Evolutionary conservation across 2,113 vertebrate species (phyloP).

Genomic region (Chloebia gouldiae): DNA sequence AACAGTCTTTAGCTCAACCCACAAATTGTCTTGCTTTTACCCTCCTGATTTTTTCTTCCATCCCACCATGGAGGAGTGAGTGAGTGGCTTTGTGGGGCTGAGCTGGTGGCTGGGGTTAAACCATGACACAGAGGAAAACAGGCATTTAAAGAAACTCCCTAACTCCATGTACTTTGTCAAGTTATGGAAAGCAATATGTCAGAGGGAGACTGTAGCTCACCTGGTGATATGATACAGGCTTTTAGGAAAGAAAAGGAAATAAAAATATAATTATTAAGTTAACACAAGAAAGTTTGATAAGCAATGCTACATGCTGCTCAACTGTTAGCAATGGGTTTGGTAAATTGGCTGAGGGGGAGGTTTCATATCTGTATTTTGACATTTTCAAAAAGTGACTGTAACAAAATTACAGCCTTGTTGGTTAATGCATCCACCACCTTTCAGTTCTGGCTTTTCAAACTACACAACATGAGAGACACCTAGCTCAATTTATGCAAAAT

Average conservation of each 20-base stretch:
- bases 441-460: not conserved
- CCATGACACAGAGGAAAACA: not conserved
- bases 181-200: not conserved
- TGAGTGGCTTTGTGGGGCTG: not conserved
- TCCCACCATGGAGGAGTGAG: not conserved
- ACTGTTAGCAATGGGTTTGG: not conserved
- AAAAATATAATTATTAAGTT: not conserved
- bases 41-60: not conserved
- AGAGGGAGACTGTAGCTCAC: not conserved
- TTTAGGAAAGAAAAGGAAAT: not conserved
- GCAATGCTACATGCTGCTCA: fast-evolving
- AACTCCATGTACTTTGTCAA: not conserved
- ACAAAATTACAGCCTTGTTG: not conserved
- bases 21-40: not conserved
- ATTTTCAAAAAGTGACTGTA: not conserved
- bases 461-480: not conserved
- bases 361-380: not conserved
- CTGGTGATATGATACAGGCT: not conserved
- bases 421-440: not conserved
- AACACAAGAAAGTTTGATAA: not conserved
- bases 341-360: not conserved
- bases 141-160: not conserved
- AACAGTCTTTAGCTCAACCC: not conserved
- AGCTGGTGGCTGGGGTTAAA: not conserved
- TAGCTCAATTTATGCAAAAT: not conserved